phyloP scores from a whole-genome alignment of 2,113 vertebrate genomes.

The Hippocampus mohnikei region DNA sequence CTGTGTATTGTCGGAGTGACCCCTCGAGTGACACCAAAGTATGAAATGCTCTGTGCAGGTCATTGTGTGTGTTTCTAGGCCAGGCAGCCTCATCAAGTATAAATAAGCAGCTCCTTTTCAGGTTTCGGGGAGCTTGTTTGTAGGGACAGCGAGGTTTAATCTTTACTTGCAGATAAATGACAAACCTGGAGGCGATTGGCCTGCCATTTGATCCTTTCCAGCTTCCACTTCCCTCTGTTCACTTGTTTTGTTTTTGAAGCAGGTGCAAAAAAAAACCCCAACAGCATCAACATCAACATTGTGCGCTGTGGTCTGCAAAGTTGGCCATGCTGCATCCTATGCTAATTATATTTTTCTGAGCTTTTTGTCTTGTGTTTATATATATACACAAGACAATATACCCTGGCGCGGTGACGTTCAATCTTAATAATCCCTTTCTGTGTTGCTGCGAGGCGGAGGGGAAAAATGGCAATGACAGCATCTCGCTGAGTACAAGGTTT shows the following conservation, averaged over 20 bases:
- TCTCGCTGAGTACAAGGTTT: neutral
- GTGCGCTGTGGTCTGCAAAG: slow-evolving; percentile 23
- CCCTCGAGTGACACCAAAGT: neutral
- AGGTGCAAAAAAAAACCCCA: slow-evolving; percentile 1
- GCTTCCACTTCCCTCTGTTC: neutral
- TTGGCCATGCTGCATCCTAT: neutral
- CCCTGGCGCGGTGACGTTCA: slow-evolving; percentile 14
- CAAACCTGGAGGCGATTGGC: neutral
- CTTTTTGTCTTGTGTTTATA: slow-evolving; percentile 36
- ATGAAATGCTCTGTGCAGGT: neutral
- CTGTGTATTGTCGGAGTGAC: neutral
- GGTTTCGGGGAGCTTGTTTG: slow-evolving; percentile 20
- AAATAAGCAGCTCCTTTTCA: slow-evolving; percentile 18
- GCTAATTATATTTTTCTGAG: slow-evolving; percentile 44
- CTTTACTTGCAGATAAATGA: slow-evolving; percentile 6
- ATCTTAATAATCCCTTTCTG: slow-evolving; percentile 8
- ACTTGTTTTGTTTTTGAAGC: neutral
- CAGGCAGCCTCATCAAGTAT: slow-evolving; percentile 26
- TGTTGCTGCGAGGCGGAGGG: neutral
- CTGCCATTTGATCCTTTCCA: neutral
- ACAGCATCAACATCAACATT: slow-evolving; percentile 6
- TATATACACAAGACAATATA: too few species aligned
- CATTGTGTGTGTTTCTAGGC: slow-evolving; percentile 7
- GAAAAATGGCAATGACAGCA: neutral
- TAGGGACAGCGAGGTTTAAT: slow-evolving; percentile 2